Conservation (phyloP, 2,888 invertebrate species). For the Rutpela maculata region DNA sequence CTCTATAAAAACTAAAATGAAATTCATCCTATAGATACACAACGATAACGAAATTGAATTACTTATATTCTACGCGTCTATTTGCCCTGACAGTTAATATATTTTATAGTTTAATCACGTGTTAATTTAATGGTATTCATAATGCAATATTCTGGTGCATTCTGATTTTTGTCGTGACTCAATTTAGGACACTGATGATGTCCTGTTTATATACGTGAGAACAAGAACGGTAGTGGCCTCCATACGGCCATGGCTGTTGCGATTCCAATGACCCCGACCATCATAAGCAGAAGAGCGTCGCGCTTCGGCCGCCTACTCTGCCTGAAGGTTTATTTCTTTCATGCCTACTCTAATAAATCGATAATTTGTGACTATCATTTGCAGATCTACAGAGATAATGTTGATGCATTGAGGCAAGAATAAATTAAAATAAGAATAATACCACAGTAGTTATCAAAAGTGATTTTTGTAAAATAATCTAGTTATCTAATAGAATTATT, state of each 20-base stretch:
- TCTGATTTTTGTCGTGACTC: slow-evolving; percentile 23
- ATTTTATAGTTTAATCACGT: background rate
- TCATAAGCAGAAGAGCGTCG: slow-evolving; percentile 10
- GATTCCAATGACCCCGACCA: slow-evolving; percentile 34
- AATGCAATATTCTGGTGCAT: slow-evolving; percentile 7
- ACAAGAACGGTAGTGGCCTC: slow-evolving; percentile 40
- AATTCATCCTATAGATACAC: too few relatives aligned
- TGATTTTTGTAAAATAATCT: background rate
- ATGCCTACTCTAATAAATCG: slow-evolving; percentile 33
- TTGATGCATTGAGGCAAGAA: background rate
- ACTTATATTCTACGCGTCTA: background rate
- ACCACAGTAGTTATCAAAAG: background rate
- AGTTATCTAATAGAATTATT: background rate
- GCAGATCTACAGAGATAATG: background rate
- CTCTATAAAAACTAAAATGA: too few relatives aligned
- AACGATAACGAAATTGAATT: too few relatives aligned
- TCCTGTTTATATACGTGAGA: slow-evolving; percentile 38
- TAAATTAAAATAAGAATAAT: background rate
- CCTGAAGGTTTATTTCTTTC: slow-evolving; percentile 18
- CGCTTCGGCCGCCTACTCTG: slow-evolving; percentile 12
- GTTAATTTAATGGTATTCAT: background rate
- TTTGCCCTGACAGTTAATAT: background rate
- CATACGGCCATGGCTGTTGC: slow-evolving; percentile 33
- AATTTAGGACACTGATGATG: slow-evolving; percentile 11
- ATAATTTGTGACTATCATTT: slow-evolving; percentile 3